Evolutionary conservation across 2,113 vertebrate genomes (phyloP), one percentile per base, ranked within the genome.

Genomic region (Corythornis madagascariensis): DNA sequence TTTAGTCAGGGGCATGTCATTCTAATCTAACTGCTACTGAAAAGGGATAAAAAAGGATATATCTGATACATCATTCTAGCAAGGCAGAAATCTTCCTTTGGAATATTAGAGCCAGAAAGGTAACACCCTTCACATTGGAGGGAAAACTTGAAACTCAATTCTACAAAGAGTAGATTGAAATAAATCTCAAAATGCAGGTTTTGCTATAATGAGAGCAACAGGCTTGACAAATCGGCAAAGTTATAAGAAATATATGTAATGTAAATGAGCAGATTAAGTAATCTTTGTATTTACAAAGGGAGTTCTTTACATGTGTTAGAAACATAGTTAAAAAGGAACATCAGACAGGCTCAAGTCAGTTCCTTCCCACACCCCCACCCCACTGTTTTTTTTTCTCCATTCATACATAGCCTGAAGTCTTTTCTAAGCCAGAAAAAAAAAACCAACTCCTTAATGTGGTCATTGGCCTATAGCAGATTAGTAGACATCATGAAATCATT

Each of bases 381-480:
- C 38, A 38, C 43, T 45, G 14, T 75, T 64, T 43, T 48, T 40
- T 20, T 11, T 17, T 6, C 9, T 22, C 40, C 29, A 67, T 95
- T 92, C 87, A 29, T 50, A 90, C 26, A 63, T 70, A 81, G 91
- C 85, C 85, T 84, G 61, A 45, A 86, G 82, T 55, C 47, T 83
- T 86, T 94, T 89, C 57, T 75, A 94, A 82, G 65, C 55, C 78
- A 91, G 96, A 92, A 95, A 90, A 90, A 95, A 90, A 83, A 90
- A 95, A 90, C 74, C 61, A 81, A 92, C 80, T 87, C 53, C 80
- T 71, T 95, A 96, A 93, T 89, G 92, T 56, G 63, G 61, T 88
- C 93, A 96, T 83, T 94, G 90, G 95, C 78, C 80, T 95, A 65
- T 72, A 83, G 81, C 60, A 96, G 92, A 96, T 97, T 92, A 95